Conservation (phyloP, 2,797 vertebrate genomes). For the Mus caroli region DNA sequence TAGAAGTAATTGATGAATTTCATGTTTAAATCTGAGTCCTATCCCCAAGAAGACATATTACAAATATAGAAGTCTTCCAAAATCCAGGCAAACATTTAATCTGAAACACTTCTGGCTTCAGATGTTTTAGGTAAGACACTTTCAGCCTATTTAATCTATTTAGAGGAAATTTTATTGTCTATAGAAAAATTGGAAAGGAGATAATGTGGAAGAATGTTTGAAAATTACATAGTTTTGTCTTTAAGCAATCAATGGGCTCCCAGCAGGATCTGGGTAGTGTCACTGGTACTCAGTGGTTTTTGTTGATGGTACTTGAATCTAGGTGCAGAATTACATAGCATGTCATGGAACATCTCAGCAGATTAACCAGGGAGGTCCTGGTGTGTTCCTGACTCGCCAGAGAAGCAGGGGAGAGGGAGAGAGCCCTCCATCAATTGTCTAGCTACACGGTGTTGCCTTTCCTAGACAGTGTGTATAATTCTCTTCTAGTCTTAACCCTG, state of each 20-base stretch:
- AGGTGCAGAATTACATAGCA: neutral
- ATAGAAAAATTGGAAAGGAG: neutral
- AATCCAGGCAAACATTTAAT: neutral
- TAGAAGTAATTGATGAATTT: neutral
- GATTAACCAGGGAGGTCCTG: neutral
- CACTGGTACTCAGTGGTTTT: neutral
- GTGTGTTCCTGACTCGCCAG: neutral
- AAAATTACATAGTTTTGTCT: neutral
- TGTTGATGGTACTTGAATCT: neutral
- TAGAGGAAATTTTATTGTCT: neutral
- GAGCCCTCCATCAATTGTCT: neutral
- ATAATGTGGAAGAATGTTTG: neutral
- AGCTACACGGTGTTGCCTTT: neutral
- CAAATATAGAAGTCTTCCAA: neutral
- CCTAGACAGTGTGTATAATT: neutral
- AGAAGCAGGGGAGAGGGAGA: neutral
- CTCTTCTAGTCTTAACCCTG: neutral
- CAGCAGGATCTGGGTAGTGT: neutral
- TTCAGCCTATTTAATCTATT: neutral
- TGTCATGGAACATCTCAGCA: neutral
- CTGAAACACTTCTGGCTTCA: neutral
- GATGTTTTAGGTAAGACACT: neutral
- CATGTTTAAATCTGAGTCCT: neutral
- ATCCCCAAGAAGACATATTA: neutral
- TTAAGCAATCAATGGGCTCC: neutral